Conservation (phyloP, 2,113 vertebrate genomes). For the Oreochromis spilurus region DNA sequence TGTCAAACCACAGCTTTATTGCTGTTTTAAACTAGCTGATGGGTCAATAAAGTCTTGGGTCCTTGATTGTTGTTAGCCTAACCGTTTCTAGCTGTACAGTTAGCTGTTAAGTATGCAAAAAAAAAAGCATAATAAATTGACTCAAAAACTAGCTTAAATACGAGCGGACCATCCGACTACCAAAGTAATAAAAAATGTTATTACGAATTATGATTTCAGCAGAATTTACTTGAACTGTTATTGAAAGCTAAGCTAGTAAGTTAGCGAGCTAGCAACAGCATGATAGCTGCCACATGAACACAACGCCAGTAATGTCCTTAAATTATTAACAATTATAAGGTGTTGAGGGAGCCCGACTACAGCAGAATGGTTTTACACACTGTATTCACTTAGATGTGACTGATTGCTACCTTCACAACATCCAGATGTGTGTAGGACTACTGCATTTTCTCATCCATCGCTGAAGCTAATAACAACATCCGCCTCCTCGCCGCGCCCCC, state of each 20-base stretch:
- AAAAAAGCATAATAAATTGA: rapidly evolving
- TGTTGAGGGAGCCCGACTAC: background rate
- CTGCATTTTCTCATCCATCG: conserved; percentile 2
- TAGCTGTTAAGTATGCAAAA: background rate
- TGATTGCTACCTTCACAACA: conserved; percentile 33
- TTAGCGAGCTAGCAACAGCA: conserved; percentile 2
- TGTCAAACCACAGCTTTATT: background rate
- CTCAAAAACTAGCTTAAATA: background rate
- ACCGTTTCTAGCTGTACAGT: background rate
- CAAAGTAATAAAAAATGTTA: background rate
- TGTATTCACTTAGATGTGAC: background rate
- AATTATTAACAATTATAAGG: rapidly evolving
- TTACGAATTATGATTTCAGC: rapidly evolving
- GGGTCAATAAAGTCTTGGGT: background rate
- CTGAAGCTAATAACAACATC: conserved; percentile 34
- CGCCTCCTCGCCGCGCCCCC: background rate
- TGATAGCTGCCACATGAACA: background rate
- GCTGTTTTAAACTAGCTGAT: background rate
- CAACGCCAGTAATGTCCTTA: background rate
- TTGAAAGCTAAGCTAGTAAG: background rate
- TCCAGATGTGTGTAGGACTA: background rate
- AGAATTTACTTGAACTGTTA: background rate
- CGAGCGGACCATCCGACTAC: rapidly evolving
- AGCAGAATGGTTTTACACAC: background rate
- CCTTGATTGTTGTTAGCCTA: conserved; percentile 8